Evolutionary conservation across 2,888 invertebrate genomes (phyloP).

Genomic region (Dicyrtoma fusca): DNA sequence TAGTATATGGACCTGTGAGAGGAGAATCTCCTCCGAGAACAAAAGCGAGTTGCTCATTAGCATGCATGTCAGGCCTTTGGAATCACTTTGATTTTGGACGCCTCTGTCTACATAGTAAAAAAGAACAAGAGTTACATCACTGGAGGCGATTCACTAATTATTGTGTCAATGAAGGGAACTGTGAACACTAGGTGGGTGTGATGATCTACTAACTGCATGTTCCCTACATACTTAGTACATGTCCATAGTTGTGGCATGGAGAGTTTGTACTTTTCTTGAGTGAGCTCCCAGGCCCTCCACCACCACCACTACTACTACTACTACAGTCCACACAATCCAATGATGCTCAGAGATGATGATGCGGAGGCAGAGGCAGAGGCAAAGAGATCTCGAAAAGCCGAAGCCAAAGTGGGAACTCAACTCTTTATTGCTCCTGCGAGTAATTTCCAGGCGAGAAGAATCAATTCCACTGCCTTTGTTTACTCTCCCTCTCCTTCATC

Average conservation of each 20-base stretch:
- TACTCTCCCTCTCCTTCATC: constrained; percentile 28
- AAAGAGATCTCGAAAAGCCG: neutral
- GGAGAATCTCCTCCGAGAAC: constrained; percentile 35
- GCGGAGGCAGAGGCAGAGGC: neutral
- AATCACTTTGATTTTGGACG: constrained; percentile 55
- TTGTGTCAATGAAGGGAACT: constrained; percentile 52
- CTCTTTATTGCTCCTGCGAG: constrained; percentile 33
- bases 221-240: neutral
- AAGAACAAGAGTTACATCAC: constrained; percentile 42
- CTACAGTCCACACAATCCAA: constrained; percentile 1
- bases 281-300: too few species aligned
- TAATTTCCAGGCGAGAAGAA: constrained; percentile 41
- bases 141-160: constrained; percentile 54
- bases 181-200: constrained; percentile 43
- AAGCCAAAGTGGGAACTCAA: neutral
- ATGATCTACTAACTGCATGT: constrained; percentile 31
- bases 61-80: constrained; percentile 51
- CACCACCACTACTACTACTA: neutral
- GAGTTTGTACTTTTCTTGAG: too few species aligned
- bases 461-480: constrained; percentile 43
- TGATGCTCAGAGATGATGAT: too few species aligned
- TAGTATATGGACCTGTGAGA: neutral
- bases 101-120: constrained; percentile 18
- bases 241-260: neutral
- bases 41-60: constrained; percentile 47